These are phyloP conservation scores for Frieseomelitta varia DNA, from an alignment of 1,140 invertebrate genomes.

Conservation along the genomic window DNA sequence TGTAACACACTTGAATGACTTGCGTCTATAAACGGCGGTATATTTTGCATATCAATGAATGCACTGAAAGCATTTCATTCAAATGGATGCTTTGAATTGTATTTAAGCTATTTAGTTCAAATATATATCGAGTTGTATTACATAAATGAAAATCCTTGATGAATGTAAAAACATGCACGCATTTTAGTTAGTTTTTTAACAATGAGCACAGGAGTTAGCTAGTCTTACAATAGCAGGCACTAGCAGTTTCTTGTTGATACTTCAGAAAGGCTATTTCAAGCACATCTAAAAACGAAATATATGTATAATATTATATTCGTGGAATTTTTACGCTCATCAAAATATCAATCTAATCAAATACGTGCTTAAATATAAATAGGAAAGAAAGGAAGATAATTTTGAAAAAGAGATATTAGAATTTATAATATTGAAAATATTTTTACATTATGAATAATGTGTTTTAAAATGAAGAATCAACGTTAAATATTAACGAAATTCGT, in stretches of 20 bases:
- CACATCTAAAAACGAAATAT: too few species aligned
- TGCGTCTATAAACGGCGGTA: constrained; percentile 55
- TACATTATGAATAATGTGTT: neutral
- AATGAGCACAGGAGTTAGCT: too few species aligned
- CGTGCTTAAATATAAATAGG: neutral
- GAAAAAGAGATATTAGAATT: neutral
- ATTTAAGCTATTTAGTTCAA: neutral
- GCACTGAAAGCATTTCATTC: constrained; percentile 52
- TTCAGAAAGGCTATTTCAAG: neutral
- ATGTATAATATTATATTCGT: too few species aligned
- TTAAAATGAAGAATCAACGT: neutral
- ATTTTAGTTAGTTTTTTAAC: neutral
- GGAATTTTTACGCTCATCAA: neutral
- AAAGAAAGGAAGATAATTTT: neutral
- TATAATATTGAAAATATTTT: neutral
- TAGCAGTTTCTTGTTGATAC: neutral
- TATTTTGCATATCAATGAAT: constrained; percentile 73
- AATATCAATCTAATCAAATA: neutral
- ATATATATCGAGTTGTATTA: neutral
- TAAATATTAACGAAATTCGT: neutral
- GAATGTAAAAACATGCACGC: neutral
- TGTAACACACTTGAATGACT: constrained; percentile 63
- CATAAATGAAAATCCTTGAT: neutral
- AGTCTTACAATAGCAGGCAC: neutral
- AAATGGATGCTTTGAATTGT: neutral